phyloP scores from a whole-genome alignment of 53 echinoderm and acorn worm species.

The Pentamera pediparva region DNA sequence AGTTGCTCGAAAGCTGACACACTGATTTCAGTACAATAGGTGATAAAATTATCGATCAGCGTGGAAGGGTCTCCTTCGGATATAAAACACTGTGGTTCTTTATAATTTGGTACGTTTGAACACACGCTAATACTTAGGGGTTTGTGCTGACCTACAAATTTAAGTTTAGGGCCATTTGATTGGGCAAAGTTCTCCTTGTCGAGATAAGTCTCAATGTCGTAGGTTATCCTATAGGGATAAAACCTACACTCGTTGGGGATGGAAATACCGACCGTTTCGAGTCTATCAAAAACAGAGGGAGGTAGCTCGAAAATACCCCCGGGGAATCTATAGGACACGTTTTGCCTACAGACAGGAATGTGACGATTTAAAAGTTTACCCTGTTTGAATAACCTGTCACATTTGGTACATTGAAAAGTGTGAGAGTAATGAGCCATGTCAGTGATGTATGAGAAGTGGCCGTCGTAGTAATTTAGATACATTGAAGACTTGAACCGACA shows the following conservation, averaged over 20 bases:
- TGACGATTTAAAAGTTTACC: neutral
- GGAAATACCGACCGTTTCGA: neutral
- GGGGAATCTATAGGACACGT: neutral
- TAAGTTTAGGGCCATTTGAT: neutral
- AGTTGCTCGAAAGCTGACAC: constrained; percentile 8
- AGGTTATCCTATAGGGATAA: constrained; percentile 13
- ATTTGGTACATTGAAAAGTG: neutral
- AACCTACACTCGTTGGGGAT: neutral
- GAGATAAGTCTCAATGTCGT: constrained; percentile 19
- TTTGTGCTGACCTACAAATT: constrained; percentile 4
- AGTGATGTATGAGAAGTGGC: constrained; percentile 9
- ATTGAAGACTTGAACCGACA: neutral
- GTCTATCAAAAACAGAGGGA: neutral
- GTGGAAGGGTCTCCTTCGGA: constrained; percentile 12
- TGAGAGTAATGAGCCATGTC: neutral
- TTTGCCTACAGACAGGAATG: neutral
- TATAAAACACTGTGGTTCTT: constrained; percentile 15
- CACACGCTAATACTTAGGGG: constrained; percentile 37
- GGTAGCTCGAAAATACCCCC: constrained; percentile 1
- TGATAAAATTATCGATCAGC: constrained; percentile 24
- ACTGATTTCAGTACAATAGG: constrained; percentile 20
- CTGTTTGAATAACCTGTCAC: neutral
- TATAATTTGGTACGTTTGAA: constrained; percentile 32
- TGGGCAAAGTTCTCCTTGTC: neutral
- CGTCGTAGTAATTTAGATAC: constrained; percentile 16